Base-by-base conservation (phyloP, 2,888 invertebrate species). In the Andrena camellia region DNA sequence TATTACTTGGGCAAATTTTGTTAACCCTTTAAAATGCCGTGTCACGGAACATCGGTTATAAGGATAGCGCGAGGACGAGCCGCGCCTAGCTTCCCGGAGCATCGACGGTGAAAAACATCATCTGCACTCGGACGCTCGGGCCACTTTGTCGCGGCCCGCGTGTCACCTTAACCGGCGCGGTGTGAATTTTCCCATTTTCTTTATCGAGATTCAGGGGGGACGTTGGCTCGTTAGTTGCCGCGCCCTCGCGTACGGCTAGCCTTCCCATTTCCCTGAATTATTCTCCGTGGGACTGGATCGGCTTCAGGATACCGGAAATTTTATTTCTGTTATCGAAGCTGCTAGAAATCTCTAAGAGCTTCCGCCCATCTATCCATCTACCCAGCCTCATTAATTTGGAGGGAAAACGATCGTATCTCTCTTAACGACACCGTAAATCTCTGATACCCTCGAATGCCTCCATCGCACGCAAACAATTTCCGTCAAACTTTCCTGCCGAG, bases 1-100 rank as follows among this genome's bases (percentile, higher is more conserved):
- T 77, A 77, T 83, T 83, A 70, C 76, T 35, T 26, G 54, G 48
- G 62, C 57, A 75, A 81, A 75, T 75, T 75, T 42, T 66, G 66
- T 81, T 74, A 81, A 74, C 68, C 75, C 31, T 81, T 67, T 71
- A 35, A 50, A 68, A 57, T 31, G 59, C 7, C 13, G n/a, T 52
- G 60, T 80, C 67, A 33, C 29, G 57, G 54, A 48, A 63, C 72
- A 70, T 79, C 79, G 66, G 71, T 80, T 69, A 66, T 48, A 59
- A 6, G 6, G 20, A 10, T 13, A 13, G 23, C 50, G 20, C 29
- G 17, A 7, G 10, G 42, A 0, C 42, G 42, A 5, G 42, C 42
- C 17, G 42, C 42, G 42, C 42, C 17, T 17, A 17, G 42, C 17
- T 42, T 17, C 17, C 42, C 42, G 54, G 8, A 8, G 17, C n/a